phyloP scores from a whole-genome alignment of 2,113 vertebrate species.

The Pangasianodon hypophthalmus region DNA sequence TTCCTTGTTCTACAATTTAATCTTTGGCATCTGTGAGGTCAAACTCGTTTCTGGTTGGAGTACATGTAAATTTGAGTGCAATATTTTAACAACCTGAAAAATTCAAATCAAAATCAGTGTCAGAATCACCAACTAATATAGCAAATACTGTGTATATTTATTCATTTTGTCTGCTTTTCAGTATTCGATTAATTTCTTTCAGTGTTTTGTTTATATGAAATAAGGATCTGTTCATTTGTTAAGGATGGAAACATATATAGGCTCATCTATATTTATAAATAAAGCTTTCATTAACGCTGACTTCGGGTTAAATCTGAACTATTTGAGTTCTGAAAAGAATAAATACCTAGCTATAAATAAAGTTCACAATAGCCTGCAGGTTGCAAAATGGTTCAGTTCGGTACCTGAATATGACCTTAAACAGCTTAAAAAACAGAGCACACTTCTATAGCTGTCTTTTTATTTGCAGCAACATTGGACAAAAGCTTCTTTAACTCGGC shows the following conservation, averaged over 20 bases:
- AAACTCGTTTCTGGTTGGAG: background rate
- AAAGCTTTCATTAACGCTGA: background rate
- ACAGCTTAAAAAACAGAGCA: background rate
- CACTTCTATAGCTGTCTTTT: background rate
- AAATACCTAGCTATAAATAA: background rate
- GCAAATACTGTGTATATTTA: background rate
- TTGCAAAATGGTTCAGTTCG: background rate
- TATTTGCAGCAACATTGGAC: background rate
- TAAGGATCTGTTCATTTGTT: background rate
- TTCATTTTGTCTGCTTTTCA: background rate
- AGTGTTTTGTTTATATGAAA: background rate
- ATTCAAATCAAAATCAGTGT: background rate
- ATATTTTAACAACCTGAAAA: background rate
- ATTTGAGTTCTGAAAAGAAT: background rate
- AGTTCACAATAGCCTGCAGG: background rate
- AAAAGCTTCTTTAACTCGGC: background rate
- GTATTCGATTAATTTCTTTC: background rate
- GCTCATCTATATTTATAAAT: background rate
- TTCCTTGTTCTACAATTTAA: background rate
- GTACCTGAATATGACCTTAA: background rate
- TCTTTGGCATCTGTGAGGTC: background rate
- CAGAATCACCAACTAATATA: background rate
- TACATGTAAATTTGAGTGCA: background rate
- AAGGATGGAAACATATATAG: too few species aligned
- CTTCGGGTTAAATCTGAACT: background rate